Percentiles rank a stretch among this genome's conserved stretches.
Conservation (phyloP, 2,888 invertebrate species). For the Meganola albula region DNA sequence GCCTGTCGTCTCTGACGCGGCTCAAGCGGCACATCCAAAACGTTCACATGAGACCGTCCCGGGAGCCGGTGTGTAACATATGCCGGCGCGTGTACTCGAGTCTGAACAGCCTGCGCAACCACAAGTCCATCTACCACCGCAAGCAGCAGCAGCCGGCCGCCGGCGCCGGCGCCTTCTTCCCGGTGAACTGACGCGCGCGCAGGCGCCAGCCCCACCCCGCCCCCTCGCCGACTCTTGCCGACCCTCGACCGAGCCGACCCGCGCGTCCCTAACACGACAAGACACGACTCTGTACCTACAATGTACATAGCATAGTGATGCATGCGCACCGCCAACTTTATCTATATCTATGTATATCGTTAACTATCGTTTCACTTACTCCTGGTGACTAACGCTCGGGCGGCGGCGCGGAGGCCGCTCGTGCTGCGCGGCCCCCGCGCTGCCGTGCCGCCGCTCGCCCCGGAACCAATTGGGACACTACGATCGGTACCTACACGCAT, state of each 20-base stretch:
- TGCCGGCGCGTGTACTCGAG: conserved; percentile 95
- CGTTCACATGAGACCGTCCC: conserved; percentile 92
- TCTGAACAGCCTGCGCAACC: conserved; percentile 92
- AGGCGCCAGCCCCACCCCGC: conserved; percentile 22
- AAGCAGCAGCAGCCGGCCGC: conserved; percentile 82
- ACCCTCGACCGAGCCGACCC: conserved; percentile 66
- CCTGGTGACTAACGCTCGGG: conserved; percentile 43
- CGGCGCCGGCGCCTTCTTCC: conserved; percentile 62
- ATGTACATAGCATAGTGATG: conserved; percentile 76
- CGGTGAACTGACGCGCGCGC: conserved; percentile 64
- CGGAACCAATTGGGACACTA: conserved; percentile 78
- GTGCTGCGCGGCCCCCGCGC: conserved; percentile 27
- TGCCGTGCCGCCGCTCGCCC: conserved; percentile 37
- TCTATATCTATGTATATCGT: conserved; percentile 64
- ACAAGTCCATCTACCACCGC: conserved; percentile 95
- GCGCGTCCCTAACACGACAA: conserved; percentile 77
- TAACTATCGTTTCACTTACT: conserved; percentile 48
- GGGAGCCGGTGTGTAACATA: conserved; percentile 94
- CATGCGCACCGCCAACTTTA: conserved; percentile 70
- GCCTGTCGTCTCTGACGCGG: conserved; percentile 89
- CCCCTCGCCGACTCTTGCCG: conserved; percentile 73
- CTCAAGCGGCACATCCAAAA: conserved; percentile 95
- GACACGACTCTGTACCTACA: too few relatives aligned
- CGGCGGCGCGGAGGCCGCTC: conserved; percentile 53
- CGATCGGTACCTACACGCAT: conserved; percentile 74